Evolutionary conservation across 2,888 invertebrate species (phyloP), one percentile per base, ranked within the genome.

Genomic region (Nebria brevicollis): DNA sequence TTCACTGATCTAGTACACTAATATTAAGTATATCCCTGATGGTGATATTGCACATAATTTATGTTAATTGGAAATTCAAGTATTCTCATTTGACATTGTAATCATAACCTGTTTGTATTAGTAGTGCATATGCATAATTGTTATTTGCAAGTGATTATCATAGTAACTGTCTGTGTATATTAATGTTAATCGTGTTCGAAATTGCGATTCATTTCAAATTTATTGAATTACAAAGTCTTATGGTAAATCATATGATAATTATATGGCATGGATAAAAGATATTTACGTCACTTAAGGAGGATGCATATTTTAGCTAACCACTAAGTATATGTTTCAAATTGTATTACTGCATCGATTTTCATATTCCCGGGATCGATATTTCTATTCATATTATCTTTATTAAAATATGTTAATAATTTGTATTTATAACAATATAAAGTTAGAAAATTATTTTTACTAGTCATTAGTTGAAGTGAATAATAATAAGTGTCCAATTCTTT

Each of bases 171-270:
- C 54, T 54, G 2, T 13, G 13, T 54, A 54, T 54, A 54, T 54
- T 54, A 54, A 54, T 54, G 54, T 54, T 54, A 54, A 54, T 54
- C 54, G 54, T 54, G 54, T 54, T 54, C 54, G 54, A 54, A 54
- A 54, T 54, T 54, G 7, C 54, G 54, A 54, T 54, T 54, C 4
- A 54, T 54, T 54, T 54, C 11, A 54, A 54, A 54, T 54, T 54
- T 54, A 54, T 54, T 54, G 54, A 54, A 54, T 54, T 34, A 13
- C 13, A 7, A 7, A 54, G 54, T 54, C 54, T 54, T 54, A 54
- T 54, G 54, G 11, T 54, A 54, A 54, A 54, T 54, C 54, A 54
- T 54, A 54, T 54, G 8, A 54, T 54, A 54, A 54, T 54, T 54
- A 54, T 54, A 54, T 54, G 8, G 11, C 54, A 54, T 54, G 34